Conservation (phyloP, 1,140 invertebrate genomes). For the Drosophila tristis region DNA sequence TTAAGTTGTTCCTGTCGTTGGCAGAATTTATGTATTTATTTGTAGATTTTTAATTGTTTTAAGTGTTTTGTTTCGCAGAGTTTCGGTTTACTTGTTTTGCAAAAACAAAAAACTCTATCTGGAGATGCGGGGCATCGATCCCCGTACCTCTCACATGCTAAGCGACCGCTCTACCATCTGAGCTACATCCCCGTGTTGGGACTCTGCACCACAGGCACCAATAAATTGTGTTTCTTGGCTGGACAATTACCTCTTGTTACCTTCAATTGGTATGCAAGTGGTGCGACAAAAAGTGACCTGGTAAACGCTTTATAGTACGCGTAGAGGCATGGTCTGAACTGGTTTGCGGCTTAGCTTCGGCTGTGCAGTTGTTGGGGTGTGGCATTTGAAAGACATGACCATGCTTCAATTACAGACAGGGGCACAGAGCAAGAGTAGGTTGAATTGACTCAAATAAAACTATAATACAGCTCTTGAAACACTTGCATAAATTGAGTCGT, state of each 20-base stretch:
- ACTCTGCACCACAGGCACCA: conserved; percentile 4
- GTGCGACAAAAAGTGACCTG: conserved; percentile 9
- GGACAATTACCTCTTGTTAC: conserved; percentile 36
- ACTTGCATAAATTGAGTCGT: no score
- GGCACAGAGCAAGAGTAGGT: background rate
- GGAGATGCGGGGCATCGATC: conserved; percentile 91
- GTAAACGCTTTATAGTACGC: conserved; percentile 7
- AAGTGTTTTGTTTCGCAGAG: conserved; percentile 60
- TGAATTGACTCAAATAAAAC: no score
- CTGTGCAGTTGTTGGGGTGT: conserved; percentile 22
- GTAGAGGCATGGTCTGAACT: conserved; percentile 47
- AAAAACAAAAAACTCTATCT: conserved; percentile 41
- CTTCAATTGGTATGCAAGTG: conserved; percentile 44
- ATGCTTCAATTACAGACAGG: conserved; percentile 10
- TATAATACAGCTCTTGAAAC: no score
- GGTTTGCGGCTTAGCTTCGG: conserved; percentile 48
- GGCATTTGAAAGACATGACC: conserved; percentile 29
- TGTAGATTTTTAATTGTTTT: conserved; percentile 78
- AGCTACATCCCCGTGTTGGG: conserved; percentile 67
- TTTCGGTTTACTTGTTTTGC: conserved; percentile 10
- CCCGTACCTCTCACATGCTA: conserved; percentile 93
- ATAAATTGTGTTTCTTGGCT: conserved; percentile 17
- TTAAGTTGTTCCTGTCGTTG: conserved; percentile 55
- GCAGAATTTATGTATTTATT: conserved; percentile 74
- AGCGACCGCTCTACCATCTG: conserved; percentile 92